These are phyloP conservation scores for Lampropteryx suffumata DNA, from an alignment of 2,888 invertebrate genomes.

Conservation along the genomic window DNA sequence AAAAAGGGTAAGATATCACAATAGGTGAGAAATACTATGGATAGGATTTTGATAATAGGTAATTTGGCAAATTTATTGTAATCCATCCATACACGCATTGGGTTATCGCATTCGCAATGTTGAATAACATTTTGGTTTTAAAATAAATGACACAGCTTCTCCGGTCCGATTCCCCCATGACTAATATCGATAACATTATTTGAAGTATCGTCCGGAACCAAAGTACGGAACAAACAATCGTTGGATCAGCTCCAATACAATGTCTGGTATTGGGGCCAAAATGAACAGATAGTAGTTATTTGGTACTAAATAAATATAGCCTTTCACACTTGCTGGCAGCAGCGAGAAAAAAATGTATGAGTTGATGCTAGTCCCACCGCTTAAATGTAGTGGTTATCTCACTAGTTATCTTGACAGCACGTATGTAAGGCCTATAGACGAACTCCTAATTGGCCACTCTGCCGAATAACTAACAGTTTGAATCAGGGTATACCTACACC, in stretches of 20 bases:
- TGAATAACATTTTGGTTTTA: not conserved
- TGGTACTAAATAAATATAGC: conserved; percentile 46
- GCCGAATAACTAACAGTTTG: not conserved
- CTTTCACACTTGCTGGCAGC: conserved; percentile 6
- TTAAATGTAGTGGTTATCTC: not conserved
- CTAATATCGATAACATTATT: conserved; percentile 43
- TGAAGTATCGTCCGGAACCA: conserved; percentile 46
- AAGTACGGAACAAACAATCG: conserved; percentile 48
- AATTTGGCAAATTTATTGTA: too few species aligned
- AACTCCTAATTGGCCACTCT: not conserved
- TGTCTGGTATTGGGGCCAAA: conserved; percentile 51
- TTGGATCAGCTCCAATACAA: conserved; percentile 58
- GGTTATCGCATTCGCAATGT: too few species aligned
- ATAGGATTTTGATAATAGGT: too few species aligned
- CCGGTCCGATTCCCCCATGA: conserved; percentile 15
- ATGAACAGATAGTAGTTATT: conserved; percentile 48
- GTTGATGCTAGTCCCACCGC: not conserved
- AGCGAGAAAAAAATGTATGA: too few species aligned
- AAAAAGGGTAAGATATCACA: too few species aligned
- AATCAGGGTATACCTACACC: conserved; percentile 13
- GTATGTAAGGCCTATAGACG: not conserved
- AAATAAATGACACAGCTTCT: not conserved
- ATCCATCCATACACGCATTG: too few species aligned
- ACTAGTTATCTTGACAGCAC: not conserved
- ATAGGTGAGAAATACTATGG: too few species aligned